Conservation (phyloP, 2,888 invertebrate species). For the Lochmaea capreae region DNA sequence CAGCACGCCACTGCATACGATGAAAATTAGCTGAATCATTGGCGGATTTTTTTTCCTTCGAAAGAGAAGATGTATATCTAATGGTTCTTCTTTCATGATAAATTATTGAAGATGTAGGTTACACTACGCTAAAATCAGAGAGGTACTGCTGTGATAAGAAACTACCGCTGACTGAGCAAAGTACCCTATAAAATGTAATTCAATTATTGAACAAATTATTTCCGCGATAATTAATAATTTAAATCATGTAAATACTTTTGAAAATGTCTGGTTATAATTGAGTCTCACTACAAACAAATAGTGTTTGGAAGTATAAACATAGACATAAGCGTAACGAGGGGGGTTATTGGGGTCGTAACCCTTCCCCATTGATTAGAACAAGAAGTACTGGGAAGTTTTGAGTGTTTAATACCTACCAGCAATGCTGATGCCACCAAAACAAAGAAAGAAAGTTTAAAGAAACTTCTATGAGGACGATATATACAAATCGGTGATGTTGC, state of each 20-base stretch:
- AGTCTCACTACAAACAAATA: neutral
- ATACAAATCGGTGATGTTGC: no score
- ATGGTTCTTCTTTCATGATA: neutral
- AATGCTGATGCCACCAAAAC: no score
- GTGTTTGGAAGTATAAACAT: neutral
- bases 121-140: neutral
- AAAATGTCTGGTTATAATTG: neutral
- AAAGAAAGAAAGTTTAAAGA: no score
- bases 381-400: no score
- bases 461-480: no score
- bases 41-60: neutral
- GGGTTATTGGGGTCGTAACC: no score
- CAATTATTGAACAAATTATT: slow-evolving; percentile 10
- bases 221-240: slow-evolving; percentile 8
- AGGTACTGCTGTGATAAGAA: slow-evolving; percentile 9
- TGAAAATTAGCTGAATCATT: slow-evolving; percentile 1
- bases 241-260: slow-evolving; percentile 1
- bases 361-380: no score
- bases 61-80: neutral
- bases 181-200: slow-evolving; percentile 7
- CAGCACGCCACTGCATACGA: neutral
- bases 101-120: slow-evolving; percentile 11
- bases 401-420: no score
- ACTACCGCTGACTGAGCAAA: slow-evolving; percentile 16
- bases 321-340: no score